These are phyloP conservation scores for Sebastes fasciatus DNA, from an alignment of 2,113 vertebrate species.

Conservation along the genomic window DNA sequence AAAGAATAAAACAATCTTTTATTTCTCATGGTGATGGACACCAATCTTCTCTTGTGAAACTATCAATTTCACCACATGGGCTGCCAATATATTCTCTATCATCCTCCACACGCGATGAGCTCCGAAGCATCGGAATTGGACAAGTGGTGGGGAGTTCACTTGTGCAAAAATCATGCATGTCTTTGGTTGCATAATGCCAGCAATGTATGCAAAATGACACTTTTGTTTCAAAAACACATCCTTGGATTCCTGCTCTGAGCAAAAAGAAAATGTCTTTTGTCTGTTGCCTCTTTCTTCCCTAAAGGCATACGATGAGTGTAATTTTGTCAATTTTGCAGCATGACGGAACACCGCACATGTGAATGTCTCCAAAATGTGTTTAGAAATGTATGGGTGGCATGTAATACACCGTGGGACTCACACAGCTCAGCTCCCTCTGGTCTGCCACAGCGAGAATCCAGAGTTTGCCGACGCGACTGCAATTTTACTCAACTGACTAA, in stretches of 20 bases:
- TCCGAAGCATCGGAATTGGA: neutral
- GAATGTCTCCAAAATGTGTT: conserved; percentile 21
- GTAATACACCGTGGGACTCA: conserved; percentile 1
- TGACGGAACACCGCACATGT: neutral
- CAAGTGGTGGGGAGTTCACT: neutral
- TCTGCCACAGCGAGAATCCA: neutral
- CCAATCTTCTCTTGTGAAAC: neutral
- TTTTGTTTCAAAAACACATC: neutral
- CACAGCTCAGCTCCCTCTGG: neutral
- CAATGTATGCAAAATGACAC: neutral
- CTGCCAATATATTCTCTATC: neutral
- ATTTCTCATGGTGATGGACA: neutral
- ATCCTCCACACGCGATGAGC: neutral
- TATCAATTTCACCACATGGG: neutral
- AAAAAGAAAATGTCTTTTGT: neutral
- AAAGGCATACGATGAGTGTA: neutral
- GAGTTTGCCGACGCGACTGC: neutral
- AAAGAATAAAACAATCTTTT: neutral
- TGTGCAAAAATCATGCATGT: neutral
- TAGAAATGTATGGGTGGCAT: conserved; percentile 3
- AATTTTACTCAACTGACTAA: conserved; percentile 3
- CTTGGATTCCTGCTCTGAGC: neutral
- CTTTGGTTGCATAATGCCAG: neutral
- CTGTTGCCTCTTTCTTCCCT: conserved; percentile 3
- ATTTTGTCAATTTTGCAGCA: conserved; percentile 16